phyloP scores from a whole-genome alignment of 2,888 invertebrate species.

The Zeuzera pyrina region DNA sequence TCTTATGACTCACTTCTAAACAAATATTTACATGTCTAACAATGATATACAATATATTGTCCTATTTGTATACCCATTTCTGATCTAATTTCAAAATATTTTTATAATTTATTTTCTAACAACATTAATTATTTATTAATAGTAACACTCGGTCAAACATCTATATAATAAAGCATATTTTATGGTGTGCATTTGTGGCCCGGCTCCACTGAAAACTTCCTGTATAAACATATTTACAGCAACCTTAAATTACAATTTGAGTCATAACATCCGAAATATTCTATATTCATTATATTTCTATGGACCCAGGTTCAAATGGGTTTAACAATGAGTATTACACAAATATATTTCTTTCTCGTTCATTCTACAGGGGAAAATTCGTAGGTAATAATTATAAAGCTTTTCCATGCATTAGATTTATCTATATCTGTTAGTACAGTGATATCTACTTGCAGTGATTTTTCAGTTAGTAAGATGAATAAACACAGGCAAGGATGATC shows the following conservation, averaged over 20 bases:
- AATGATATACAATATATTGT: constrained; percentile 19
- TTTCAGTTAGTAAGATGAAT: constrained; percentile 66
- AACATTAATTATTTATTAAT: too few species aligned
- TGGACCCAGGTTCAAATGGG: constrained; percentile 30
- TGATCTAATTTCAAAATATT: too few species aligned
- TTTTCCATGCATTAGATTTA: constrained; percentile 52
- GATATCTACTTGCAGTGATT: constrained; percentile 57
- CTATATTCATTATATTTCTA: constrained; percentile 6
- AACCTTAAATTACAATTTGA: not conserved
- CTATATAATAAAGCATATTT: constrained; percentile 25
- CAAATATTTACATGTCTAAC: too few species aligned
- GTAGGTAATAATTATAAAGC: constrained; percentile 37
- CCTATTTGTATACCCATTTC: too few species aligned
- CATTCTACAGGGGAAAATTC: constrained; percentile 21
- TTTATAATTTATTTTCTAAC: too few species aligned
- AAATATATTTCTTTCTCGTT: not conserved
- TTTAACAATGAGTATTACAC: constrained; percentile 12
- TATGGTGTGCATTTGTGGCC: constrained; percentile 22
- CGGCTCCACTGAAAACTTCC: constrained; percentile 19
- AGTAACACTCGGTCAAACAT: constrained; percentile 27
- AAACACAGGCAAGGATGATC: constrained; percentile 75
- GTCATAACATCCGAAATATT: constrained; percentile 2
- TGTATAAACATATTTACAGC: constrained; percentile 9
- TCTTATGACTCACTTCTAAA: too few species aligned
- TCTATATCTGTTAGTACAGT: constrained; percentile 53